A percentile compares a stretch with the other conserved stretches of the same genome.
These are phyloP conservation scores for Turdus rufiventris DNA, from an alignment of 2,113 vertebrate species.

Conservation along the genomic window DNA sequence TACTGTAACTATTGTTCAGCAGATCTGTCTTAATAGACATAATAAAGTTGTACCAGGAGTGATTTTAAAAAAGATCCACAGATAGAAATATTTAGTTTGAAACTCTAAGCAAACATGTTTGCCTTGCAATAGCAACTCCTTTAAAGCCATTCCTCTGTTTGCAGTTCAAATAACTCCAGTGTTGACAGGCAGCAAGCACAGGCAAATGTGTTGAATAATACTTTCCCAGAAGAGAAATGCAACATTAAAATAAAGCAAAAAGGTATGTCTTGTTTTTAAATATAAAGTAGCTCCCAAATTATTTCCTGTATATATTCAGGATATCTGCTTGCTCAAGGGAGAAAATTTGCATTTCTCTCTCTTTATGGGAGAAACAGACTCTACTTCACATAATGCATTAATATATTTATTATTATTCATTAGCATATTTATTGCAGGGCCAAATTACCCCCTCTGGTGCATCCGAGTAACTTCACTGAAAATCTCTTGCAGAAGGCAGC, in stretches of 20 bases:
- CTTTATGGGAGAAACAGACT: background rate
- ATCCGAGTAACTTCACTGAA: background rate
- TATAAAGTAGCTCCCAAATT: background rate
- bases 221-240: background rate
- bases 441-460: background rate
- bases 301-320: background rate
- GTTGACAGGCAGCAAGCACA: background rate
- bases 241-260: background rate
- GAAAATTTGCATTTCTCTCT: background rate
- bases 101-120: background rate
- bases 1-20: background rate
- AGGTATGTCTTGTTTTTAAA: background rate
- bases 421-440: background rate
- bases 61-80: background rate
- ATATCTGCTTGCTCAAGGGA: background rate
- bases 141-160: background rate
- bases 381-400: background rate
- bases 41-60: background rate
- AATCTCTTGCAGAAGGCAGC: background rate
- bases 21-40: background rate
- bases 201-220: background rate
- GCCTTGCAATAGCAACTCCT: background rate
- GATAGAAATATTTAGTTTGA: background rate
- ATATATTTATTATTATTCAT: conserved; percentile 17
- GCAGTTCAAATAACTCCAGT: background rate